These are phyloP conservation scores for Pelobates cultripes DNA, from an alignment of 2,797 vertebrate species.

Conservation along the genomic window DNA sequence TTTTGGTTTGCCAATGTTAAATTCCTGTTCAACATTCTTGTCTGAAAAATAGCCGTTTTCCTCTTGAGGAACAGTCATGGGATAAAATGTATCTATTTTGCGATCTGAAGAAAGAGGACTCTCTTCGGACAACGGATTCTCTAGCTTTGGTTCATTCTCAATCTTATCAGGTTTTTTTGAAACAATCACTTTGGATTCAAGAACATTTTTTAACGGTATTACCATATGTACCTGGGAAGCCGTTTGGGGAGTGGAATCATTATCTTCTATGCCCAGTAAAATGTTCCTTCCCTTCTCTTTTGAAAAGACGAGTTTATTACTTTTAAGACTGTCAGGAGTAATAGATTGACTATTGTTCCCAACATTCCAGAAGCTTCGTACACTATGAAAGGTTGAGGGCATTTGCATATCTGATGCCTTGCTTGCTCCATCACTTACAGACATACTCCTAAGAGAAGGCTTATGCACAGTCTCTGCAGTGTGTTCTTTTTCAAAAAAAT, in stretches of 20 bases:
- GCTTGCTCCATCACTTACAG: slow-evolving; percentile 76
- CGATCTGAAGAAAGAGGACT: background rate
- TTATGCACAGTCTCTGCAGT: slow-evolving; percentile 53
- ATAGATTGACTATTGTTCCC: slow-evolving; percentile 47
- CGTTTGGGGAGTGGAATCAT: too few species aligned
- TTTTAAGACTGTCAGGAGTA: slow-evolving; percentile 7
- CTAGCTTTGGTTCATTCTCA: background rate
- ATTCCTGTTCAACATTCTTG: background rate
- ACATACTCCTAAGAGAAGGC: slow-evolving; percentile 68
- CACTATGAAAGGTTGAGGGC: slow-evolving; percentile 78
- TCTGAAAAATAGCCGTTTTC: too few species aligned
- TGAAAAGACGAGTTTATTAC: background rate
- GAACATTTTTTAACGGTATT: background rate
- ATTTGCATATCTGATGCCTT: slow-evolving; percentile 64
- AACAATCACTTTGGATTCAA: background rate
- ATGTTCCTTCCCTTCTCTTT: slow-evolving; percentile 2
- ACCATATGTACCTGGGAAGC: background rate
- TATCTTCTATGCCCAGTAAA: slow-evolving; percentile 6
- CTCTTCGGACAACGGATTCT: slow-evolving; percentile 28
- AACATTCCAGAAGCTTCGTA: slow-evolving; percentile 88
- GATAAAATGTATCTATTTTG: background rate
- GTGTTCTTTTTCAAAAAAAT: slow-evolving; percentile 48
- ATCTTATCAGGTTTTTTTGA: background rate
- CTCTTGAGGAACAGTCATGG: too few species aligned
- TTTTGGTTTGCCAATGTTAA: background rate